Evolutionary conservation across 2,113 vertebrate species (phyloP).

Genomic region (Hassar affinis): DNA sequence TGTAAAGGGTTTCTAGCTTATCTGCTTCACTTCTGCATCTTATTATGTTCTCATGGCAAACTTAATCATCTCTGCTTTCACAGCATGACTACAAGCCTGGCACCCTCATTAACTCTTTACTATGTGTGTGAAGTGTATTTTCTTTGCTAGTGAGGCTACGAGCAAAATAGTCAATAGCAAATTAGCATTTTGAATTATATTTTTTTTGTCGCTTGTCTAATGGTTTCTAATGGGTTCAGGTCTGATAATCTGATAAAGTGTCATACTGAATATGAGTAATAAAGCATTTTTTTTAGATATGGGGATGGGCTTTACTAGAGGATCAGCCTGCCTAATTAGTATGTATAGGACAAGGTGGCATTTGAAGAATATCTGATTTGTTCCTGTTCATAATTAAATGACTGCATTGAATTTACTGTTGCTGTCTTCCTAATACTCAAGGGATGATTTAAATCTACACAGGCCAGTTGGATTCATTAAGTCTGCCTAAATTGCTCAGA

Average conservation of each 20-base stretch:
- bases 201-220: neutral
- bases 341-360: neutral
- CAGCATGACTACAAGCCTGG: neutral
- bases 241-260: neutral
- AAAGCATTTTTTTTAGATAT: neutral
- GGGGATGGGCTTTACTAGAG: neutral
- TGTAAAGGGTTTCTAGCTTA: conserved; percentile 16
- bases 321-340: neutral
- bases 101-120: no score
- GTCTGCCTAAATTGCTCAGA: neutral
- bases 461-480: neutral
- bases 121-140: conserved; percentile 14
- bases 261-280: neutral
- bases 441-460: neutral
- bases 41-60: neutral
- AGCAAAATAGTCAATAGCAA: neutral
- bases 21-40: neutral
- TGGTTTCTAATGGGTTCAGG: neutral
- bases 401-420: neutral
- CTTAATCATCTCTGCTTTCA: neutral
- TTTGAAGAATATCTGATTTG: neutral
- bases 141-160: conserved; percentile 32
- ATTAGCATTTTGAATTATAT: neutral
- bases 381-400: neutral
- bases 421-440: neutral